Evolutionary conservation across 2,888 invertebrate species (phyloP).

Genomic region (Perizoma affinitatum): DNA sequence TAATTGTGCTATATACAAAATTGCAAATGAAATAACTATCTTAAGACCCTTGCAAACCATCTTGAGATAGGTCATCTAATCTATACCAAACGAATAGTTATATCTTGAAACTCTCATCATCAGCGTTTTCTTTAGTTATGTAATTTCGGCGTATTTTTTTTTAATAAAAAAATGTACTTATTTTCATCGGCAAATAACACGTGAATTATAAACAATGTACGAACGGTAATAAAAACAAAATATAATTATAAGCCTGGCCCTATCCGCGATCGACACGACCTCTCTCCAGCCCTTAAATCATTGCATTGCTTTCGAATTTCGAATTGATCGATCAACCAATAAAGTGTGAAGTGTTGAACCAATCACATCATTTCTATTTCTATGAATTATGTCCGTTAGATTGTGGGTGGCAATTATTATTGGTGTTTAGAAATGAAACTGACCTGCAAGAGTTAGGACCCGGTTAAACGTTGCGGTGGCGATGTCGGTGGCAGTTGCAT

Average conservation of each 20-base stretch:
- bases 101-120: too few relatives aligned
- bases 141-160: too few relatives aligned
- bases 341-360: slow-evolving; percentile 44
- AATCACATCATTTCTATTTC: slow-evolving; percentile 37
- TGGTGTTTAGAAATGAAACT: slow-evolving; percentile 1
- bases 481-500: too few relatives aligned
- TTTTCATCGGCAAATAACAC: slow-evolving; percentile 9
- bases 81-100: too few relatives aligned
- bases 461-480: too few relatives aligned
- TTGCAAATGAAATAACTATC: too few relatives aligned
- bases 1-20: too few relatives aligned
- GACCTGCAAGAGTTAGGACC: too few relatives aligned
- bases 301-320: slow-evolving; percentile 46
- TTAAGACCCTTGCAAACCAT: too few relatives aligned
- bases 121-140: too few relatives aligned
- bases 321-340: slow-evolving; percentile 50
- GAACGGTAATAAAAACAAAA: slow-evolving; percentile 40
- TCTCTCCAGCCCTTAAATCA: slow-evolving; percentile 68
- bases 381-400: slow-evolving; percentile 22
- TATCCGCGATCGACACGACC: slow-evolving; percentile 68
- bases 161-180: too few relatives aligned
- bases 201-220: slow-evolving; percentile 29
- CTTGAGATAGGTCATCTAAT: too few relatives aligned
- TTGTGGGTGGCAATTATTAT: slow-evolving; percentile 13
- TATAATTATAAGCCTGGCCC: slow-evolving; percentile 42